Base-by-base conservation (phyloP, 2,888 invertebrate genomes). In the Prenolepis imparis region DNA sequence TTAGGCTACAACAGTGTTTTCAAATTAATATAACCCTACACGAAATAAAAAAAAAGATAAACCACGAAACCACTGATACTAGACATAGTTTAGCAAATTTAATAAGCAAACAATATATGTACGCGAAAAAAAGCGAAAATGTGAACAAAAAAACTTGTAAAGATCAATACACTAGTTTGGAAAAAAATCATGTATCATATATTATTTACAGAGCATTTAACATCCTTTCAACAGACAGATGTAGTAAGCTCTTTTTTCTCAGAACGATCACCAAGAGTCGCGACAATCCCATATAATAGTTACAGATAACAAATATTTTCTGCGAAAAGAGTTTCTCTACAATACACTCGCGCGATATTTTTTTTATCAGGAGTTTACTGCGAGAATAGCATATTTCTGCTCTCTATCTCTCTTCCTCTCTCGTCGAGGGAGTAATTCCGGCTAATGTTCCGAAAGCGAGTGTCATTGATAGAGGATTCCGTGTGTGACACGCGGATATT, bases 401-500 rank as follows among this genome's bases (percentile, higher is more conserved):
- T 18, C 28, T 12, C 3, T 44, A 9, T 15, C 6, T 52, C 32
- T 55, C 36, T 9, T 8, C 8, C 18, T 61, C 32, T 63, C 28
- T 15, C 41, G 28, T 41, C 36, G 18, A 44, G 24, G 12, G 9
- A 11, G 21, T 44, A 59, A 78, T 78, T 32, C 12, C 68, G 24
- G 21, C 21, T 48, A 32, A 48, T 70, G 61, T 48, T 36, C 41
- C 44, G 24, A 44, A 59, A 59, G 8, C 41, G 52, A n/a, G 52
- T 52, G 55, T 70, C 55, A 24, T 36, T 48, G 70, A 70, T 61
- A 15, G 18, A 68, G 32, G 32, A 59, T 70, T 70, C 41, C 78
- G 59, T 59, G 68, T 59, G 68, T 59, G 68, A 78, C 59, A 57
- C 44, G 36, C 59, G 44, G 78, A 80, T 70, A 80, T 80, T 80